These are phyloP conservation scores for Pogonognathellus flavescens DNA, from an alignment of 1,140 invertebrate genomes.

Conservation along the genomic window DNA sequence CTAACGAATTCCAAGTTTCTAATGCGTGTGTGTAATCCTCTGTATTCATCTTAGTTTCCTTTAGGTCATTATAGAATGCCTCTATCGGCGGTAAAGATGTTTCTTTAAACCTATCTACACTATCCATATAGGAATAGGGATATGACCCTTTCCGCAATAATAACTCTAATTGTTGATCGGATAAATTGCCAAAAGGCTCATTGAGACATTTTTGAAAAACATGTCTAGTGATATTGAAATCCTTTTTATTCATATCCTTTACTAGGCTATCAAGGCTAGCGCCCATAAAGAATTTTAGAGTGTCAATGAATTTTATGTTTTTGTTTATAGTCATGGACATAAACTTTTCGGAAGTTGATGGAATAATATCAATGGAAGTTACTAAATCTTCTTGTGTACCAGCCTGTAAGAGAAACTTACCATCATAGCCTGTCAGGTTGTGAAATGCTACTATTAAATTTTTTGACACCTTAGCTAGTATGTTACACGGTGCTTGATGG, in stretches of 20 bases:
- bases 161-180: not conserved
- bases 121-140: conserved; percentile 23
- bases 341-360: conserved; percentile 44
- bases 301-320: conserved; percentile 51
- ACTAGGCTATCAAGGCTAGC: conserved; percentile 20
- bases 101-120: conserved; percentile 17
- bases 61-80: conserved; percentile 19
- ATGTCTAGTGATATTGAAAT: conserved; percentile 2
- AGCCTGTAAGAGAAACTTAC: no score
- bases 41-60: not conserved
- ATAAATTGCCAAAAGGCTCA: no score
- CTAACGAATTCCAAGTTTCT: no score
- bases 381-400: not conserved
- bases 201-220: not conserved
- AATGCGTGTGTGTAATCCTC: no score
- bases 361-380: conserved; percentile 10
- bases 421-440: no score
- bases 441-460: no score
- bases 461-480: no score
- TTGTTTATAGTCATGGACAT: conserved; percentile 38
- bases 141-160: conserved; percentile 35
- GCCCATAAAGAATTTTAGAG: not conserved
- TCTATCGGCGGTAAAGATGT: not conserved
- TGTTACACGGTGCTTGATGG: no score
- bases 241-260: not conserved